phyloP scores from a whole-genome alignment of 92 coral and sea anemone genomes.

The Pocillopora grandis region DNA sequence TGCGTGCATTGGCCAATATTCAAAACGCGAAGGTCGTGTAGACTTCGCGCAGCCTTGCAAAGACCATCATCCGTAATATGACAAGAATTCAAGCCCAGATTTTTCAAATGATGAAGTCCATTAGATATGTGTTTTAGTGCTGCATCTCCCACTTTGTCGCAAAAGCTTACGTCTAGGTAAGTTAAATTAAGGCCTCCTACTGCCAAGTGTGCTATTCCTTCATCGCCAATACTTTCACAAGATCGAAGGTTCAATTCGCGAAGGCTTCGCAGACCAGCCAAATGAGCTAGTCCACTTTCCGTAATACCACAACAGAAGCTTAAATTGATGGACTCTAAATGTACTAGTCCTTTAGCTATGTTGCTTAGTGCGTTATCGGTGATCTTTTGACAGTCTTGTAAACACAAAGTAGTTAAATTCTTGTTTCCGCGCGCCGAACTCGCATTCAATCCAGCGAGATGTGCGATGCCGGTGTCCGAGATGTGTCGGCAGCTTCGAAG shows the following conservation, averaged over 20 bases:
- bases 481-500: slow-evolving; percentile 98
- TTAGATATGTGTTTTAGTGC: slow-evolving; percentile 93
- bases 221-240: slow-evolving; percentile 99
- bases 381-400: slow-evolving; percentile 99
- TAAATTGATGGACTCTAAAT: slow-evolving; percentile 84
- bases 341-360: slow-evolving; percentile 89
- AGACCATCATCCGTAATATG: slow-evolving; percentile 96
- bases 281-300: slow-evolving; percentile 88
- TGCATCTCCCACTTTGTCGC: slow-evolving; percentile 95
- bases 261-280: slow-evolving; percentile 90
- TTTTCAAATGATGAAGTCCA: slow-evolving; percentile 91
- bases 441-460: slow-evolving; percentile 89
- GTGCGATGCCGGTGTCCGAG: slow-evolving; percentile 97
- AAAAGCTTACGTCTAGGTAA: slow-evolving; percentile 92
- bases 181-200: slow-evolving; percentile 94
- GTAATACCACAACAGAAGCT: slow-evolving; percentile 95
- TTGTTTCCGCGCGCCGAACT: slow-evolving; percentile 88
- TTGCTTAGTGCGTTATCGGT: slow-evolving; percentile 98
- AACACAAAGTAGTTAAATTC: slow-evolving; percentile 93
- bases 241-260: slow-evolving; percentile 98
- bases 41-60: slow-evolving; percentile 80
- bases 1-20: slow-evolving; percentile 99
- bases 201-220: slow-evolving; percentile 95
- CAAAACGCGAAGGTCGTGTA: slow-evolving; percentile 89
- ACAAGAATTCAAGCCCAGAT: slow-evolving; percentile 90